Evolutionary conservation across 1,140 invertebrate species (phyloP).

Genomic region (Triops longicaudatus): DNA sequence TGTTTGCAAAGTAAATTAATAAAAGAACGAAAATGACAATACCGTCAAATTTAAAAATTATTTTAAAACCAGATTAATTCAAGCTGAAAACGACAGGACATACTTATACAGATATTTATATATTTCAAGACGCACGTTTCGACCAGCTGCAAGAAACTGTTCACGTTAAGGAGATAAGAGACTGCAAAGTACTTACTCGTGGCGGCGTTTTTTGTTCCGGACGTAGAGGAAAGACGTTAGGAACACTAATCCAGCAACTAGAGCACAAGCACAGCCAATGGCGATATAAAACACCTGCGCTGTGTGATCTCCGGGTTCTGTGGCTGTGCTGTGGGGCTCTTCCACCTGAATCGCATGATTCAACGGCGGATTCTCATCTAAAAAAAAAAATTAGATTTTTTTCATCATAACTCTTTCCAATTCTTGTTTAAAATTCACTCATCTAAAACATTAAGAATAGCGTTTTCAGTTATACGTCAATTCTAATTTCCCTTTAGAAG

Average conservation of each 20-base stretch:
- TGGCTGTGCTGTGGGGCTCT: conserved; percentile 27
- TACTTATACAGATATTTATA: too few relatives aligned
- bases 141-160: too few relatives aligned
- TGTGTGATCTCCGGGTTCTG: conserved; percentile 26
- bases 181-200: not conserved
- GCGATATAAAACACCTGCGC: conserved; percentile 44
- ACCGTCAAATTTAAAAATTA: not conserved
- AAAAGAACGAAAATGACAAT: not conserved
- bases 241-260: conserved; percentile 42
- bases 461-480: too few relatives aligned
- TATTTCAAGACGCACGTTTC: too few relatives aligned
- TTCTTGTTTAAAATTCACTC: too few relatives aligned
- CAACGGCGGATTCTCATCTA: conserved; percentile 31
- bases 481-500: too few relatives aligned
- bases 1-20: not conserved
- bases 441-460: too few relatives aligned
- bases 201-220: conserved; percentile 38
- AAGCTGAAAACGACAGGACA: too few relatives aligned
- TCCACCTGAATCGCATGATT: conserved; percentile 20
- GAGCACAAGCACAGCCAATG: conserved; percentile 42
- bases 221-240: conserved; percentile 40
- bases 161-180: too few relatives aligned
- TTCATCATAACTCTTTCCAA: too few relatives aligned
- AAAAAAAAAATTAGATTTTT: conserved; percentile 27
- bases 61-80: not conserved